Conservation (phyloP, 2,888 invertebrate genomes). For the Hermaeophaga mercurialis region DNA sequence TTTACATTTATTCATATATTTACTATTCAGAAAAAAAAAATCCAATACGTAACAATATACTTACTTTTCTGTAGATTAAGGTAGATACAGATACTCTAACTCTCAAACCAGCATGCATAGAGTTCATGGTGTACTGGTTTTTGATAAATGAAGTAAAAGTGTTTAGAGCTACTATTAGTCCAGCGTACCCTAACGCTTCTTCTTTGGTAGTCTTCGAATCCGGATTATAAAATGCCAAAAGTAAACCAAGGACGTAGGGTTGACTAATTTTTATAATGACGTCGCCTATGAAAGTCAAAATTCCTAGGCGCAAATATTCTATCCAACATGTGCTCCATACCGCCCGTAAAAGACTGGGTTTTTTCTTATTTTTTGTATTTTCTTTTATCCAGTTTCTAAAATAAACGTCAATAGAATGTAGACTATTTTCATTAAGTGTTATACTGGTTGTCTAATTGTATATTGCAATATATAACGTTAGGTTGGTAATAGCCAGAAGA, state of each 20-base stretch:
- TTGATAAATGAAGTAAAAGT: constrained; percentile 1
- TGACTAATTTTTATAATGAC: constrained; percentile 9
- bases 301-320: constrained; percentile 8
- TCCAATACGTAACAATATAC: too few species aligned
- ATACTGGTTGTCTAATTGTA: too few species aligned
- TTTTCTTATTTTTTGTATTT: constrained; percentile 6
- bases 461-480: too few species aligned
- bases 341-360: constrained; percentile 15
- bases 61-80: constrained; percentile 69
- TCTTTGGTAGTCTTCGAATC: constrained; percentile 2
- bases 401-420: too few species aligned
- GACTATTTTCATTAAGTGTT: too few species aligned
- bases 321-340: constrained; percentile 1
- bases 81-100: constrained; percentile 58
- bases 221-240: constrained; percentile 11
- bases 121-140: constrained; percentile 7
- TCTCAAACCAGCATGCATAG: constrained; percentile 67
- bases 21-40: too few species aligned
- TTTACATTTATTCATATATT: too few species aligned
- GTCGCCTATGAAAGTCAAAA: not conserved
- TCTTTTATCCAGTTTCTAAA: constrained; percentile 53
- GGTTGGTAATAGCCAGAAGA: too few species aligned
- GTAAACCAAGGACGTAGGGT: constrained; percentile 7
- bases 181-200: constrained; percentile 5
- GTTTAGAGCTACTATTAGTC: constrained; percentile 7